Conservation (phyloP, 2,888 invertebrate species). For the Acanthosoma haemorrhoidale region DNA sequence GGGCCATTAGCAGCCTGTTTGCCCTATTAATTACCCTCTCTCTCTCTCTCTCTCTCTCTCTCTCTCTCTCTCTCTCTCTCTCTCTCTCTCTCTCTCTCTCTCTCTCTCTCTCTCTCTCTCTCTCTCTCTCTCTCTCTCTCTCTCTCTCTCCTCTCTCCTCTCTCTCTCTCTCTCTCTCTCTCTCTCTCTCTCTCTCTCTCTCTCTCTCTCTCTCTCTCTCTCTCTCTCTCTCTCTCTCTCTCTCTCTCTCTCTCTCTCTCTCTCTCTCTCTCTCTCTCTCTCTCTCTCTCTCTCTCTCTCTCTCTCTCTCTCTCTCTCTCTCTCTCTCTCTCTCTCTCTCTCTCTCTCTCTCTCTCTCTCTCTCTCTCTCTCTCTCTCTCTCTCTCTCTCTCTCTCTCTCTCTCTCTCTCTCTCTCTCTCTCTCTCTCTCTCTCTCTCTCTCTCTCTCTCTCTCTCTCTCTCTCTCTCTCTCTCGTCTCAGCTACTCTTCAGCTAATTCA, state of each 20-base stretch:
- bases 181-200: background rate
- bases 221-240: background rate
- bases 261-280: background rate
- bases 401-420: background rate
- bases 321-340: background rate
- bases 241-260: background rate
- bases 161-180: background rate
- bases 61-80: background rate
- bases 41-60: background rate
- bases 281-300: background rate
- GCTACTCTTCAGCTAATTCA: too few relatives aligned
- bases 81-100: background rate
- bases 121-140: constrained; percentile 16
- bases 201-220: background rate
- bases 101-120: constrained; percentile 4
- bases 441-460: background rate
- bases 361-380: background rate
- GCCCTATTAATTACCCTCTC: too few relatives aligned
- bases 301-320: background rate
- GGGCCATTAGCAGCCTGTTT: too few relatives aligned
- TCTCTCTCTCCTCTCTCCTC: background rate
- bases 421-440: background rate
- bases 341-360: background rate
- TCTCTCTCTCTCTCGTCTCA: background rate
- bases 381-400: background rate